Evolutionary conservation across 2,888 invertebrate species (phyloP).

Genomic region (Lasius fuliginosus): DNA sequence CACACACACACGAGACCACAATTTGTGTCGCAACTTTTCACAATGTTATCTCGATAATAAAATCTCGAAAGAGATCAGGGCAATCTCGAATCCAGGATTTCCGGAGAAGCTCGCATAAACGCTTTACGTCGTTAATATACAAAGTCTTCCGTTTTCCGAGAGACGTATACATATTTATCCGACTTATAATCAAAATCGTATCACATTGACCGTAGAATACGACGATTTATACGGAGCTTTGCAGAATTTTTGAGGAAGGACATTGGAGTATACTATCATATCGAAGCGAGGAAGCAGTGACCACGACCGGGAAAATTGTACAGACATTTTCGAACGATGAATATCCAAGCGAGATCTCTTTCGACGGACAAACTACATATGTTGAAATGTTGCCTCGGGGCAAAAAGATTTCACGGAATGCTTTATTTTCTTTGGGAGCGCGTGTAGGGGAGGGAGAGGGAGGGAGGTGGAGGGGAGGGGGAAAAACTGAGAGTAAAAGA

Average conservation of each 20-base stretch:
- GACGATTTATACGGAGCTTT: neutral
- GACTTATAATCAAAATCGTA: conserved; percentile 32
- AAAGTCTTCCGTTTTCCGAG: neutral
- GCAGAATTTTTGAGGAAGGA: conserved; percentile 16
- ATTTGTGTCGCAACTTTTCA: neutral
- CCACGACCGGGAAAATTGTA: conserved; percentile 16
- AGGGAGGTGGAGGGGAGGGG: neutral
- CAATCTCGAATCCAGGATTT: neutral
- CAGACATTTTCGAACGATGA: conserved; percentile 26
- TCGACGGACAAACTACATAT: conserved; percentile 30
- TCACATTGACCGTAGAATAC: conserved; percentile 6
- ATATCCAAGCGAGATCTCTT: conserved; percentile 48
- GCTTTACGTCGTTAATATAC: neutral
- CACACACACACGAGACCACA: too few species aligned
- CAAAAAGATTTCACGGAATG: conserved; percentile 46
- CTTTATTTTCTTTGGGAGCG: conserved; percentile 27
- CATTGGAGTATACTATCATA: conserved; percentile 24
- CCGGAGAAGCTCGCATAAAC: neutral
- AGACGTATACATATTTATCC: conserved; percentile 22
- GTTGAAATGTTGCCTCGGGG: conserved; percentile 22
- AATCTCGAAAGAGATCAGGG: neutral
- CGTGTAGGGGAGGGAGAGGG: neutral
- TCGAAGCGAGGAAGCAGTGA: conserved; percentile 10
- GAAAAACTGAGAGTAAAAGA: neutral
- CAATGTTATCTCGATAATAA: conserved; percentile 2